Percentiles rank a stretch among this genome's conserved stretches.
These are phyloP conservation scores for Callosobruchus maculatus DNA, from an alignment of 2,888 invertebrate genomes.

Conservation along the genomic window DNA sequence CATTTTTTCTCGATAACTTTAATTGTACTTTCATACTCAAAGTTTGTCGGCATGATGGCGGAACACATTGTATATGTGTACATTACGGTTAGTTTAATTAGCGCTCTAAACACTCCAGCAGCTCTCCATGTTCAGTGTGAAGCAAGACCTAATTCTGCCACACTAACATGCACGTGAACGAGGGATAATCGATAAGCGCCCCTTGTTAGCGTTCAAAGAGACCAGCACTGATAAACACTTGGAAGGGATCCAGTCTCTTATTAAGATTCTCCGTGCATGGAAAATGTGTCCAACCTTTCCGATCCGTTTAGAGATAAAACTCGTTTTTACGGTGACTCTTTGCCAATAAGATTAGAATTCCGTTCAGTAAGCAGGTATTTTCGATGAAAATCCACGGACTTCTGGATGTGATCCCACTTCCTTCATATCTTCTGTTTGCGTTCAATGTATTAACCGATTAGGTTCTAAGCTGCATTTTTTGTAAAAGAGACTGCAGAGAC, in stretches of 20 bases:
- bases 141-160: too few species aligned
- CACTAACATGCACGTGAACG: not conserved
- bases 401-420: not conserved
- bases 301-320: not conserved
- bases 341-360: not conserved
- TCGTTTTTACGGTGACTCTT: not conserved
- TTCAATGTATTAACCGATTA: too few species aligned
- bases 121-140: too few species aligned
- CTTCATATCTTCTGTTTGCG: not conserved
- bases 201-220: not conserved
- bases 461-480: too few species aligned
- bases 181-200: not conserved
- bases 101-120: too few species aligned
- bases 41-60: too few species aligned
- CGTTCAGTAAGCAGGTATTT: not conserved
- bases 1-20: too few species aligned
- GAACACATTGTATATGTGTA: too few species aligned
- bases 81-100: too few species aligned
- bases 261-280: not conserved
- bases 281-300: not conserved
- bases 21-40: too few species aligned
- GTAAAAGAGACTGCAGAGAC: too few species aligned
- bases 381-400: not conserved
- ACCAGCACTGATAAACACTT: not conserved
- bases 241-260: not conserved